phyloP scores from a whole-genome alignment of 2,113 vertebrate genomes.

The Mixornis gularis region DNA sequence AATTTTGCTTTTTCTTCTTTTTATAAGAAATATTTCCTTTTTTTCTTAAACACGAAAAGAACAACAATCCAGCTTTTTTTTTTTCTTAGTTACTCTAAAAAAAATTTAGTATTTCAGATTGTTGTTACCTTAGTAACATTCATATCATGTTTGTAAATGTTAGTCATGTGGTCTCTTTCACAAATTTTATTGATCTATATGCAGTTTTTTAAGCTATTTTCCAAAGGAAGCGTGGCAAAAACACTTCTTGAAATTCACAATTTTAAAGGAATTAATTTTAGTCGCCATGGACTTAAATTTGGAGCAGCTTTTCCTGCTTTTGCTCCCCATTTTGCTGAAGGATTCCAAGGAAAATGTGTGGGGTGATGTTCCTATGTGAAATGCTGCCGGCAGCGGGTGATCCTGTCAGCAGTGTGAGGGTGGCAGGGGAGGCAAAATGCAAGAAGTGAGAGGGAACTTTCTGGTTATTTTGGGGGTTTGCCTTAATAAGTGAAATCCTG shows the following conservation, averaged over 20 bases:
- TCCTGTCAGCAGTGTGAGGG: neutral
- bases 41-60: neutral
- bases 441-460: neutral
- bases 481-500: neutral
- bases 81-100: neutral
- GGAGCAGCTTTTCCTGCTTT: neutral
- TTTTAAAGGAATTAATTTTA: neutral
- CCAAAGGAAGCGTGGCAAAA: neutral
- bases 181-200: neutral
- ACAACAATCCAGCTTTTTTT: neutral
- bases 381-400: neutral
- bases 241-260: neutral
- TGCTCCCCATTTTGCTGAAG: neutral
- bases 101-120: neutral
- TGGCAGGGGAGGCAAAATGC: neutral
- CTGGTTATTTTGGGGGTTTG: neutral
- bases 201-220: neutral
- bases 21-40: neutral
- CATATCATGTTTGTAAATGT: neutral
- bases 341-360: neutral
- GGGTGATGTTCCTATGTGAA: neutral
- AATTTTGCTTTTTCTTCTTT: neutral
- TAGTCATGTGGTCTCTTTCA: neutral
- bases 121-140: neutral
- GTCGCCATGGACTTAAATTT: neutral